phyloP scores from a whole-genome alignment of 2,888 invertebrate genomes.

The Drosophila leonis region DNA sequence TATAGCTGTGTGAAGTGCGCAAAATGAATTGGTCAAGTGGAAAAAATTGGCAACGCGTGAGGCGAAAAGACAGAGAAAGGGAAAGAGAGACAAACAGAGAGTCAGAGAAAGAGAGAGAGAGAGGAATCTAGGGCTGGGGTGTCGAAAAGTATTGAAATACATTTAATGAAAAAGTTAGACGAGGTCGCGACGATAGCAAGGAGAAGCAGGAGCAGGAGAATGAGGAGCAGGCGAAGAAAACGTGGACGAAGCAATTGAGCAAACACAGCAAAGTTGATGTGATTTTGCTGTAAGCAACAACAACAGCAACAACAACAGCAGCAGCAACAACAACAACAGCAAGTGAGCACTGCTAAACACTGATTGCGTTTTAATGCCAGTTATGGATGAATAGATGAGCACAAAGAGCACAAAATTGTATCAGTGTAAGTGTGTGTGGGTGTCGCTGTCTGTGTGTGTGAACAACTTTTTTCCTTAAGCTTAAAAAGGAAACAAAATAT shows the following conservation, averaged over 20 bases:
- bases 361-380: slow-evolving; percentile 78
- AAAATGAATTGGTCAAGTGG: slow-evolving; percentile 80
- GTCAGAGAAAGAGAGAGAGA: background rate
- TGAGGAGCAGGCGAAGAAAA: slow-evolving; percentile 17
- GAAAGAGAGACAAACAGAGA: background rate
- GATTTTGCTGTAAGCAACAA: slow-evolving; percentile 69
- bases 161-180: slow-evolving; percentile 76
- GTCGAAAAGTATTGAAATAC: slow-evolving; percentile 77
- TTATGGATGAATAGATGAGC: slow-evolving; percentile 66
- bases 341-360: slow-evolving; percentile 63
- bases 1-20: slow-evolving; percentile 59
- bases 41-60: slow-evolving; percentile 69
- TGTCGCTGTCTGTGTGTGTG: background rate
- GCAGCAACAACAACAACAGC: slow-evolving; percentile 17
- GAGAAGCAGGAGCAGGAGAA: background rate
- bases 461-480: slow-evolving; percentile 3
- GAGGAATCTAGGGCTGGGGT: slow-evolving; percentile 2
- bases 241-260: slow-evolving; percentile 56
- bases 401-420: slow-evolving; percentile 25
- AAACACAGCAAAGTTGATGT: slow-evolving; percentile 67
- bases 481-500: slow-evolving; percentile 1
- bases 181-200: slow-evolving; percentile 39
- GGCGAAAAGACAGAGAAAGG: slow-evolving; percentile 1
- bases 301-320: slow-evolving; percentile 32
- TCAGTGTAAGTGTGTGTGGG: background rate